Conservation (phyloP, 2,797 vertebrate species). For the Sparus aurata region DNA sequence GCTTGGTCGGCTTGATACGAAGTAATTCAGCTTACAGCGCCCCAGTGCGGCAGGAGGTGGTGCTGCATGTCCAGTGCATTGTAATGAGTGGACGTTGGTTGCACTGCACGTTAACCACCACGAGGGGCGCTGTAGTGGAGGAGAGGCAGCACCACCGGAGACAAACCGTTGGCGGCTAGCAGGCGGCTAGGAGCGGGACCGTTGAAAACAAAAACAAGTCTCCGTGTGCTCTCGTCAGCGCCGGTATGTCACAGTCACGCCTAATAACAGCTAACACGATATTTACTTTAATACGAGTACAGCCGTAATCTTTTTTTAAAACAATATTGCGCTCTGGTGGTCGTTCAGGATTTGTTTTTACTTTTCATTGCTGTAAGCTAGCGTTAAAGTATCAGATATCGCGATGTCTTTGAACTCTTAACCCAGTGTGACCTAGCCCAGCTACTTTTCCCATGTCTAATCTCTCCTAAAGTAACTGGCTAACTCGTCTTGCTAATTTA, state of each 20-base stretch:
- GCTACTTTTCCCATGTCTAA: not conserved
- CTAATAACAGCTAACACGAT: fast-evolving
- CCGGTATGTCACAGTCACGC: fast-evolving
- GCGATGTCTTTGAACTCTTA: conserved; percentile 21
- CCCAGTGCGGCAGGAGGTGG: fast-evolving
- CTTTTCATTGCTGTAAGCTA: conserved; percentile 6
- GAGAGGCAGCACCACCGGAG: too few species aligned
- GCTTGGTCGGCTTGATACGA: not conserved
- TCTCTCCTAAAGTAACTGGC: not conserved
- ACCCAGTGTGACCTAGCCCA: not conserved
- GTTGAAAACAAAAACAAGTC: conserved; percentile 66
- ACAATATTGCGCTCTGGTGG: not conserved
- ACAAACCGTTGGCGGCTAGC: conserved; percentile 56
- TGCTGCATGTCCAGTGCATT: conserved; percentile 22
- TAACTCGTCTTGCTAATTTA: too few species aligned
- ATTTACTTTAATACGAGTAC: not conserved
- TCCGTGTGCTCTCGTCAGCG: not conserved
- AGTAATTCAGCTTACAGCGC: not conserved
- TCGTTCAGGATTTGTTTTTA: not conserved
- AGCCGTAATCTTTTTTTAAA: fast-evolving
- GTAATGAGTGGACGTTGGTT: too few species aligned
- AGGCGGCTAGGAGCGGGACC: conserved; percentile 69
- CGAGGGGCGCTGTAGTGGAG: conserved; percentile 44
- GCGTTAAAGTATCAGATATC: conserved; percentile 6
- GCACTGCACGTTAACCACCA: not conserved